phyloP scores from a whole-genome alignment of 2,888 invertebrate genomes.

The Sceliomorpha sp. region DNA sequence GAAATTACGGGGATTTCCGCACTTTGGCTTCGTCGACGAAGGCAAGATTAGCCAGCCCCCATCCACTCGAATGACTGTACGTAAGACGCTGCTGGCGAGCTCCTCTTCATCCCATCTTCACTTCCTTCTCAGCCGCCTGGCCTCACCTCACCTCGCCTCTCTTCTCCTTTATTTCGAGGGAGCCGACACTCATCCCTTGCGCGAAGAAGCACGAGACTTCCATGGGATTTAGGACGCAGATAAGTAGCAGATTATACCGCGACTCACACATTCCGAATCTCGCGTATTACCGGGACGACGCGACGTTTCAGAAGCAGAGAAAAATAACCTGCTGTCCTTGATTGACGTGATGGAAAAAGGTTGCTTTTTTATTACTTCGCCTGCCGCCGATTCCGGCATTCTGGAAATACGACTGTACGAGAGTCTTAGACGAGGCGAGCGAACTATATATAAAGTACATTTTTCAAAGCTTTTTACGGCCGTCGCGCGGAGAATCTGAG shows the following conservation, averaged over 20 bases:
- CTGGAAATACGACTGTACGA: too few species aligned
- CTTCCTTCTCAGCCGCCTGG: slow-evolving; percentile 16
- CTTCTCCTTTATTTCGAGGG: too few species aligned
- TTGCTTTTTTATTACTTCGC: too few species aligned
- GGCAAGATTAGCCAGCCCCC: slow-evolving; percentile 43
- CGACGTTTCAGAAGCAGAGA: slow-evolving; percentile 26
- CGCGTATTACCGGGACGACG: too few species aligned
- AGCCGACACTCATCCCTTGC: slow-evolving; percentile 21
- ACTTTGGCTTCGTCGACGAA: slow-evolving; percentile 36
- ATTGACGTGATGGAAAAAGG: slow-evolving; percentile 25
- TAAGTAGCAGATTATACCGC: slow-evolving; percentile 40
- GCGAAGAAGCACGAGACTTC: slow-evolving; percentile 21
- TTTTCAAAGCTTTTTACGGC: too few species aligned
- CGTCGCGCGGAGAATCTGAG: too few species aligned
- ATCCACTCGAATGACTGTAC: slow-evolving; percentile 40
- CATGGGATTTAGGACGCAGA: slow-evolving; percentile 37
- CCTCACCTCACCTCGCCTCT: too few species aligned
- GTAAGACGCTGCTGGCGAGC: slow-evolving; percentile 39
- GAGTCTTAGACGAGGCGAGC: too few species aligned
- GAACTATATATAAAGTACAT: too few species aligned
- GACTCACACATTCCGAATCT: slow-evolving; percentile 33
- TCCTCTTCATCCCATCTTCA: slow-evolving; percentile 29
- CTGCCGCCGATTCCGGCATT: too few species aligned
- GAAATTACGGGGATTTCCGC: slow-evolving; percentile 49
- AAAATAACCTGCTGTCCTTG: too few species aligned